Percentiles rank a stretch among this genome's conserved stretches.
phyloP scores from a whole-genome alignment of 2,113 vertebrate genomes.

The Melospiza melodia region DNA sequence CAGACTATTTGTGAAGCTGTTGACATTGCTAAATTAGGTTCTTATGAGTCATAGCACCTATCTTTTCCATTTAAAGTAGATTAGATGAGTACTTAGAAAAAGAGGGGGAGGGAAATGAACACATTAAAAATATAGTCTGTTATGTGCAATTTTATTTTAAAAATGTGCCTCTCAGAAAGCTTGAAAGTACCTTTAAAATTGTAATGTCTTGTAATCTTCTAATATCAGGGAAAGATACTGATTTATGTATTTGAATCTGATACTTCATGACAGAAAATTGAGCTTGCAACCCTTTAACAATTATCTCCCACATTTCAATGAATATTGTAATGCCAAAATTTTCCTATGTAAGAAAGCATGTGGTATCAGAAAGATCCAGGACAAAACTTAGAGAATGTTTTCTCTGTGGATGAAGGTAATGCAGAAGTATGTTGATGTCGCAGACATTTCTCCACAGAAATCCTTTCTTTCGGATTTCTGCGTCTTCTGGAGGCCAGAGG shows the following conservation, averaged over 20 bases:
- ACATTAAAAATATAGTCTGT: neutral
- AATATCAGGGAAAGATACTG: neutral
- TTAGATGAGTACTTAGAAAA: neutral
- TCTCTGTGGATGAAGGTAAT: neutral
- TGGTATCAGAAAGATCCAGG: neutral
- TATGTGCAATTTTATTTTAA: neutral
- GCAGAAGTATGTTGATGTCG: neutral
- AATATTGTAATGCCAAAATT: neutral
- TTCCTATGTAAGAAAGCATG: neutral
- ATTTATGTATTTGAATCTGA: neutral
- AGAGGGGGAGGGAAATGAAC: accelerated
- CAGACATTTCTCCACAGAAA: too few relatives aligned
- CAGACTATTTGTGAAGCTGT: neutral
- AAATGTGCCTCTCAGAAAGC: neutral
- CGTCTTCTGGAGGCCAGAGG: too few relatives aligned
- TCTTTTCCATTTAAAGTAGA: neutral
- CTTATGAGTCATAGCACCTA: neutral
- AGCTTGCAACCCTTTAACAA: neutral
- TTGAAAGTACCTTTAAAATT: neutral
- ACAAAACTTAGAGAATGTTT: neutral
- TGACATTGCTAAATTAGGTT: neutral
- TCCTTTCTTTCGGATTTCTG: too few relatives aligned
- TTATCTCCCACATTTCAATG: neutral
- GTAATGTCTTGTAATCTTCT: neutral
- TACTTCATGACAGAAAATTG: neutral